Conservation (phyloP, 2,113 vertebrate genomes). For the Hypocryptadius cinnamomeus region DNA sequence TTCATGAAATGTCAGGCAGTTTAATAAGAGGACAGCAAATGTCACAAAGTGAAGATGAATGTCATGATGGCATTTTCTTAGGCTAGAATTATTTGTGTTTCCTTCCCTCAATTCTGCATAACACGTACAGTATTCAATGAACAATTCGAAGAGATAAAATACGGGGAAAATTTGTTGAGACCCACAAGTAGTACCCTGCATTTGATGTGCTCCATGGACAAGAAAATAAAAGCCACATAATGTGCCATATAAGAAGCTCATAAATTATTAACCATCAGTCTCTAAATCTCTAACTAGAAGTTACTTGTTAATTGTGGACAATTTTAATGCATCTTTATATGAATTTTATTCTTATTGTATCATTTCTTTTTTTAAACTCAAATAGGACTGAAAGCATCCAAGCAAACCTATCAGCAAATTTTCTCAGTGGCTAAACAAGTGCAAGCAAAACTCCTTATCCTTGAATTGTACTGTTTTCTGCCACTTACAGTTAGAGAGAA, state of each 20-base stretch:
- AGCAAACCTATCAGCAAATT: conserved; percentile 34
- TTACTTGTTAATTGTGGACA: not conserved
- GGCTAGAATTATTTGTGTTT: not conserved
- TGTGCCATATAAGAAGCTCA: not conserved
- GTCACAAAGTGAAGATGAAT: conserved; percentile 18
- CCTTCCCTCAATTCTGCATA: not conserved
- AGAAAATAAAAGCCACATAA: not conserved
- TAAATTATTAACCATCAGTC: conserved; percentile 2
- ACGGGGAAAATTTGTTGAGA: not conserved
- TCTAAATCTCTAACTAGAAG: not conserved
- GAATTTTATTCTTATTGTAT: not conserved
- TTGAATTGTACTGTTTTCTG: conserved; percentile 16
- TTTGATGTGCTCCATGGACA: not conserved
- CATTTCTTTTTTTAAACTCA: not conserved
- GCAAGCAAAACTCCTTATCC: conserved; percentile 20
- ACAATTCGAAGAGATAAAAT: not conserved
- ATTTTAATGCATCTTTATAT: not conserved
- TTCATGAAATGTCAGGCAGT: conserved; percentile 18
- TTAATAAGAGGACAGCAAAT: conserved; percentile 17
- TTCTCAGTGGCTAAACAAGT: conserved; percentile 12
- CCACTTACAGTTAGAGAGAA: not conserved
- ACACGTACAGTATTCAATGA: not conserved
- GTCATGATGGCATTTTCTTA: conserved; percentile 4
- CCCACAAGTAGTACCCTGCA: not conserved
- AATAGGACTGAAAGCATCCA: not conserved